Conservation (phyloP, 2,888 invertebrate genomes). For the Ochlodes sylvanus region DNA sequence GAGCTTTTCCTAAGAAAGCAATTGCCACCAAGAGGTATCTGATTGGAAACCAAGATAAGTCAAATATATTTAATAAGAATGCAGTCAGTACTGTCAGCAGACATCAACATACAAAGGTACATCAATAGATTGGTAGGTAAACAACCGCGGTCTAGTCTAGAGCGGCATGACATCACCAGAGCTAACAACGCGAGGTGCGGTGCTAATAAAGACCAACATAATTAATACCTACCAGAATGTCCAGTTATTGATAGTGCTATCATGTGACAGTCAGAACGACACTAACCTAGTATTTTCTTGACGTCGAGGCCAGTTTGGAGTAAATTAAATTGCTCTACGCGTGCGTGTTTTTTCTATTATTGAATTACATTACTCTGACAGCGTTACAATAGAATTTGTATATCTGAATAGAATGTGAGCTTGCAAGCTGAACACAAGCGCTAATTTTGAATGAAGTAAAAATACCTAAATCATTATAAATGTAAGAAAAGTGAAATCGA, state of each 20-base stretch:
- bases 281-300: slow-evolving; percentile 34
- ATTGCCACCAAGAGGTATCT: too few relatives aligned
- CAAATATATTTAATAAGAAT: too few relatives aligned
- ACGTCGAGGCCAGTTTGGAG: slow-evolving; percentile 27
- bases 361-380: neutral
- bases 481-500: neutral
- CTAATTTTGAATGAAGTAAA: neutral
- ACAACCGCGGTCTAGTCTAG: slow-evolving; percentile 16
- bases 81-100: neutral
- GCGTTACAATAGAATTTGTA: neutral
- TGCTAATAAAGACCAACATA: slow-evolving; percentile 29
- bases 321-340: neutral
- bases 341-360: neutral
- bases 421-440: neutral
- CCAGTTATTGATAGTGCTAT: slow-evolving; percentile 32
- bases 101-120: neutral
- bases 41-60: too few relatives aligned
- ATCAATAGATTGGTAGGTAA: neutral
- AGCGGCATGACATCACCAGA: slow-evolving; percentile 28
- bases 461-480: too few relatives aligned
- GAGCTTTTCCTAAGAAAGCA: too few relatives aligned
- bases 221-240: slow-evolving; percentile 29
- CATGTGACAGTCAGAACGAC: slow-evolving; percentile 24
- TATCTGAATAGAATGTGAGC: neutral
- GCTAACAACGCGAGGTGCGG: slow-evolving; percentile 23